Evolutionary conservation across 2,888 invertebrate species (phyloP), one percentile per base, ranked within the genome.

Genomic region (Andricus quercusramuli): DNA sequence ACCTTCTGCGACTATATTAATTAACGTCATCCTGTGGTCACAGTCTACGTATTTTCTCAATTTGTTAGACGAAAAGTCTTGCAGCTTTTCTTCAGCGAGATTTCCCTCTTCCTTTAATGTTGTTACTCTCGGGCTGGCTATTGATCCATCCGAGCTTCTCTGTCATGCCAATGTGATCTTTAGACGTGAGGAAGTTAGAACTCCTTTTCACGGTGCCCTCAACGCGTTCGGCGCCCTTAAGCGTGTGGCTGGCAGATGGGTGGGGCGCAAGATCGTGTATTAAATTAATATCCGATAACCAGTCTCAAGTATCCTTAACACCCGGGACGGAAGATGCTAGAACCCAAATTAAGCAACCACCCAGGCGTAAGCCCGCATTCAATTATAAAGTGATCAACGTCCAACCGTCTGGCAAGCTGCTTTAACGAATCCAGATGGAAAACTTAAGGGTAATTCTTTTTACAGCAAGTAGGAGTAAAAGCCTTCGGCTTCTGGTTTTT

Each of bases 381-480:
- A 88, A 90, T 90, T 89, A 89, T 88, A 90, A 90, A 89, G 88
- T 86, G 88, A 90, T 90, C 90, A 90, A 88, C 87, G 87, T 84
- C 85, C 86, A 85, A 80, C 79, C 83, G 64, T 29, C 65, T 84
- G 84, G 86, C 85, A 86, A 83, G 83, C 80, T 83, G 82, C 86
- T 86, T 88, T 89, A 90, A 89, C 88, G 87, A 88, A 88, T 87
- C 86, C 88, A 87, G 88, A 89, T 88, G 89, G 87, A 87, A 89
- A 88, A 87, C 87, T 83, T 78, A 20, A 76, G 44, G 79, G 70
- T 64, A 79, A 79, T 84, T 79, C 79, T 84, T 84, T 84, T 80
- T 67, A 78, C 25, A 20, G 51, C 13, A 8, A 20, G 29, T 32
- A 29, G 29, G 20, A 56, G 17, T n/a, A 56, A 20, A 17, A 70